Base-by-base conservation (phyloP, 1,140 invertebrate genomes). In the Drosophila ananassae region DNA sequence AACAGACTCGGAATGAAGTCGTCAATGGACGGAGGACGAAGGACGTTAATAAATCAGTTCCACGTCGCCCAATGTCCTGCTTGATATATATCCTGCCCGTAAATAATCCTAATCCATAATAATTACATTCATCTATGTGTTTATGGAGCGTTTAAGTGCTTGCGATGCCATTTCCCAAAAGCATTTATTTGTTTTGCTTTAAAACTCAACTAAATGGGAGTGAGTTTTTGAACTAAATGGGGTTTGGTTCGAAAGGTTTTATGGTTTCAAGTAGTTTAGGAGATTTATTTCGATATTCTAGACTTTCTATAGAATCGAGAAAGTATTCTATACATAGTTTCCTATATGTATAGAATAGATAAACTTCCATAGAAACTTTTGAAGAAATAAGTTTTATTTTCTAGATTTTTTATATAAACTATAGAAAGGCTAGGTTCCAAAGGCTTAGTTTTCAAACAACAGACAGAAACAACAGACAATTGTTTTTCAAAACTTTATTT, bases 21-120 rank as follows among this genome's bases (percentile, higher is more conserved):
- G 74, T 82, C 71, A 54, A 50, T 46, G 37, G 63, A 44, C 2
- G 44, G 44, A 13, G 39, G 41, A n/a, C 3, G 37, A 12, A n/a
- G 37, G 37, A 10, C 37, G 54, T 39, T 6, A 28, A 73, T 79
- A 79, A 79, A 74, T 79, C 77, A 74, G 55, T 6, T 44, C n/a
- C 9, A 39, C 24, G 25, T 5, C 9, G 3, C 21, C 44, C 5
- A 10, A 47, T 47, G 41, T 21, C 41, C 44, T 12, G 44, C 0
- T 30, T 69, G 66, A 69, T 69, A 69, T 68, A 69, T 69, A 44
- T 17, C 17, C 17, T 17, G 64, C 21, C 63, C 67, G 48, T 48
- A 13, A 21, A 68, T 57, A 69, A 69, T 69, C 63, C 21, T 13
- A 47, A 69, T 57, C 44, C 28, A 57, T 32, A 39, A 47, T 69